These are phyloP conservation scores for Sinocyclocheilus maitianheensis DNA, from an alignment of 2,113 vertebrate genomes.

Conservation along the genomic window DNA sequence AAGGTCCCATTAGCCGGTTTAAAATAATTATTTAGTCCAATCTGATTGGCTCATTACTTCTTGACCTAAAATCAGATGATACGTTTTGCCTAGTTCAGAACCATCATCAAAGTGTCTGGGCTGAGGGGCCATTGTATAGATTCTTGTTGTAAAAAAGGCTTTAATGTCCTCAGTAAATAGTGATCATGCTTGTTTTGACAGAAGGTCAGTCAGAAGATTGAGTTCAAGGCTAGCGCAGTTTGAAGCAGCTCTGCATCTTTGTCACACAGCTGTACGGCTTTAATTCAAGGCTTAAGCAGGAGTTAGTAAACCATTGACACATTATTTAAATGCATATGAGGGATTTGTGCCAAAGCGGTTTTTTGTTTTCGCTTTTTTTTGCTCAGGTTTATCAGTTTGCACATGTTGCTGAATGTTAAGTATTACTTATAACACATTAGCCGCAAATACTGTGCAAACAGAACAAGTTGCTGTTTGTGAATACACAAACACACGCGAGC, in stretches of 20 bases:
- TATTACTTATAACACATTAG: not conserved
- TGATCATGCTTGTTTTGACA: conserved; percentile 12
- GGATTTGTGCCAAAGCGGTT: conserved; percentile 4
- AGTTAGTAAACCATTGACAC: not conserved
- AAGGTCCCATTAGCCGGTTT: not conserved
- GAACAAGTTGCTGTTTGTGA: not conserved
- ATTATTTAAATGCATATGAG: conserved; percentile 8
- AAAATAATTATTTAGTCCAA: not conserved
- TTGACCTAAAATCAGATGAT: not conserved
- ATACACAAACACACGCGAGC: not conserved
- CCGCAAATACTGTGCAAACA: not conserved
- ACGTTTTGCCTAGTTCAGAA: not conserved
- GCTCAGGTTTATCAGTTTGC: conserved; percentile 44
- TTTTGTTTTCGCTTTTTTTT: not conserved
- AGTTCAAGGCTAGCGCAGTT: conserved; percentile 2
- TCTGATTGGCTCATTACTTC: not conserved
- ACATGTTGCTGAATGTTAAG: conserved; percentile 58
- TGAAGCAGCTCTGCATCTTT: conserved; percentile 12
- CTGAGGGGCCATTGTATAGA: not conserved
- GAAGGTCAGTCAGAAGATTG: conserved; percentile 10
- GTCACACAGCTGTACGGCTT: conserved; percentile 10
- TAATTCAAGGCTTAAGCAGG: conserved; percentile 22
- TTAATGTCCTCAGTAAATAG: not conserved
- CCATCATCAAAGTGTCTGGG: not conserved
- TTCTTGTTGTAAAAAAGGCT: not conserved